Conservation (phyloP, 2,113 vertebrate genomes). For the Aegotheles bennettii region DNA sequence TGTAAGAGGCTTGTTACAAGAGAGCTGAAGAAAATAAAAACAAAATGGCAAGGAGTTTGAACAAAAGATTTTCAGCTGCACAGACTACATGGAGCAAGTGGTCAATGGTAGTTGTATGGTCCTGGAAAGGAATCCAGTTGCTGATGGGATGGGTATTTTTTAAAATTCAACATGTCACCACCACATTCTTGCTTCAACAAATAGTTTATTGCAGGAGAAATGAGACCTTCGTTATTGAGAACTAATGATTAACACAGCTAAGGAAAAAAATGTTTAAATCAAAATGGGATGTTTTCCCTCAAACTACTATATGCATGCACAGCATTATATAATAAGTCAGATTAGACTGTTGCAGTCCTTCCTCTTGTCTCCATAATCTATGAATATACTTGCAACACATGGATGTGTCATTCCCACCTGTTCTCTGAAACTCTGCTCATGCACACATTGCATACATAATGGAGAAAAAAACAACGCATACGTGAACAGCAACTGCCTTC, state of each 20-base stretch:
- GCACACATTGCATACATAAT: neutral
- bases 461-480: fast-evolving
- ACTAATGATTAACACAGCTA: neutral
- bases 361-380: neutral
- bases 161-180: neutral
- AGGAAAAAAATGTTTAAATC: neutral
- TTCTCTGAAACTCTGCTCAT: neutral
- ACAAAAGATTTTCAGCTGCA: neutral
- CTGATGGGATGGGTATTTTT: fast-evolving
- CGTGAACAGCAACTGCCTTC: neutral
- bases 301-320: neutral
- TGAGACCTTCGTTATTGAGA: neutral
- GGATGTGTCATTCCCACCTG: neutral
- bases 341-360: neutral
- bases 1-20: neutral
- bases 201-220: neutral
- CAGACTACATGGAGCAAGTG: neutral
- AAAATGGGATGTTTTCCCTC: neutral
- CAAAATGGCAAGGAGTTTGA: neutral
- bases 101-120: neutral
- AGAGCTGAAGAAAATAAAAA: neutral
- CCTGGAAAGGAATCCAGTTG: neutral
- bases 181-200: neutral
- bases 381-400: neutral
- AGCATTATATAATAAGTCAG: neutral